These are phyloP conservation scores for Calliphora vicina DNA, from an alignment of 1,140 invertebrate species.

Conservation along the genomic window DNA sequence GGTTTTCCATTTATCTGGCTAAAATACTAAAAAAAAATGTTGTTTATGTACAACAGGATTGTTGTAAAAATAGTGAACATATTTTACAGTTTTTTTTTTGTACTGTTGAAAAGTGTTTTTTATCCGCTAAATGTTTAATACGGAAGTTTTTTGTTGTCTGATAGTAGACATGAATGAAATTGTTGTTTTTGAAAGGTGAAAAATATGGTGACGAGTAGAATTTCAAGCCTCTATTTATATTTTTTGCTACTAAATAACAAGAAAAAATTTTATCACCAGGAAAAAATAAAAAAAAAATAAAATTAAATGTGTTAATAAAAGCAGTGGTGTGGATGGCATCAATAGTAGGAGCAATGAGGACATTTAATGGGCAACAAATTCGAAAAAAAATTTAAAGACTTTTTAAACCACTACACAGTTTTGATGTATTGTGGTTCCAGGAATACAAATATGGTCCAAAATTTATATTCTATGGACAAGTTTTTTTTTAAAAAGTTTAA, in stretches of 20 bases:
- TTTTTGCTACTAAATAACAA: not conserved
- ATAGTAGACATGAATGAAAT: not conserved
- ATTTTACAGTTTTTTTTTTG: not conserved
- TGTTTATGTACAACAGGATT: not conserved
- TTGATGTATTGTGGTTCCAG: too few relatives aligned
- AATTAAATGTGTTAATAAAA: not conserved
- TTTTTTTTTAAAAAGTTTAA: too few relatives aligned
- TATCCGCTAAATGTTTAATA: not conserved
- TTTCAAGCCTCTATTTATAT: not conserved
- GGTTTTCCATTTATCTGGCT: not conserved
- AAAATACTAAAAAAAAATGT: not conserved
- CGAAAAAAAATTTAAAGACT: too few relatives aligned
- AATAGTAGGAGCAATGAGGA: not conserved
- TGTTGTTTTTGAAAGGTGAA: slow-evolving; percentile 5
- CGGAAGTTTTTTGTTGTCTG: not conserved
- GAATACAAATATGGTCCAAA: too few relatives aligned
- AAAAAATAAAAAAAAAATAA: not conserved
- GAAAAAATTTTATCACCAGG: not conserved
- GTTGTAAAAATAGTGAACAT: not conserved
- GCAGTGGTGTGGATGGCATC: not conserved
- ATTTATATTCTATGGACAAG: too few relatives aligned
- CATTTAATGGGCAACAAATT: too few relatives aligned
- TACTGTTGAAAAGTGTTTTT: not conserved
- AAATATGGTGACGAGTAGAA: not conserved
- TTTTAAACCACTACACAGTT: too few relatives aligned